phyloP scores from a whole-genome alignment of 2,888 invertebrate species.

The Isotomurus palustris region DNA sequence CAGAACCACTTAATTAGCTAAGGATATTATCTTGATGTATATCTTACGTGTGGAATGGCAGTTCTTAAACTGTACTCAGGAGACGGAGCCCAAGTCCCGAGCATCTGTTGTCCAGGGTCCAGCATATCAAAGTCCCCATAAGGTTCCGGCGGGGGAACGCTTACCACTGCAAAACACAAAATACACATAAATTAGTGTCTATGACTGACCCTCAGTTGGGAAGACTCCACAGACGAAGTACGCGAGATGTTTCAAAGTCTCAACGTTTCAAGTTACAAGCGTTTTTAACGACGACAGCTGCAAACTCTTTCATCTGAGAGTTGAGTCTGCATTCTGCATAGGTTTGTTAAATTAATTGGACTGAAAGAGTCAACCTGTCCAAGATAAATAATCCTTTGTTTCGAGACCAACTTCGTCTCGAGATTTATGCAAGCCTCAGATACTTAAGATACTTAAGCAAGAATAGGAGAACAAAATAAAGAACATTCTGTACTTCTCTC shows the following conservation, averaged over 20 bases:
- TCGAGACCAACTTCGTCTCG: neutral
- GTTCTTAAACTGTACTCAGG: conserved; percentile 32
- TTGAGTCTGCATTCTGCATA: too few species aligned
- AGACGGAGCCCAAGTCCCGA: conserved; percentile 35
- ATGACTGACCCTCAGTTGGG: conserved; percentile 18
- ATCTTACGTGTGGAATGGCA: conserved; percentile 36
- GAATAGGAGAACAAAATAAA: neutral
- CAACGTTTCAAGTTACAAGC: too few species aligned
- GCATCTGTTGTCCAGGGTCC: conserved; percentile 30
- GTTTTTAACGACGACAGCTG: too few species aligned
- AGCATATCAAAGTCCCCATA: conserved; percentile 32
- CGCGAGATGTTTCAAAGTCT: too few species aligned
- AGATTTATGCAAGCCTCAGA: neutral
- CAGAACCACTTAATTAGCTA: neutral
- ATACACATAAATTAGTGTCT: too few species aligned
- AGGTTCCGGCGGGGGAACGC: conserved; percentile 46
- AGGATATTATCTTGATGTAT: too few species aligned
- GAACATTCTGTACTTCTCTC: too few species aligned
- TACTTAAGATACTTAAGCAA: neutral
- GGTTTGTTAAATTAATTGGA: too few species aligned
- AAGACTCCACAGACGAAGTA: too few species aligned
- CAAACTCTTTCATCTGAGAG: too few species aligned
- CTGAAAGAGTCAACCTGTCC: too few species aligned
- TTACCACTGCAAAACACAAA: conserved; percentile 36
- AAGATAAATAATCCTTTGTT: neutral